These are phyloP conservation scores for Rhabdomys pumilio DNA, from an alignment of 2,797 vertebrate species.

Conservation along the genomic window DNA sequence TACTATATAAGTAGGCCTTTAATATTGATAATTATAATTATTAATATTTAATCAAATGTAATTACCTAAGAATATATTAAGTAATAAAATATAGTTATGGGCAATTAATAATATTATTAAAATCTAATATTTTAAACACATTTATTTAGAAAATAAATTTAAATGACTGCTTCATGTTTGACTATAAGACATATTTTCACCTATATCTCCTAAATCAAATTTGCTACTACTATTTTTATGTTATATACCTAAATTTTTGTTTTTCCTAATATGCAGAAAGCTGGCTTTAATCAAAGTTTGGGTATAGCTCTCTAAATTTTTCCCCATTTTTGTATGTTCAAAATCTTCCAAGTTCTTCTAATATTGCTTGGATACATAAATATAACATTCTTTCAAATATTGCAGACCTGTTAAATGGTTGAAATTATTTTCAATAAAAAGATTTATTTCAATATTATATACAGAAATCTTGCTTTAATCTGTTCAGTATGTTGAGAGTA, in stretches of 20 bases:
- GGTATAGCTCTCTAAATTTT: neutral
- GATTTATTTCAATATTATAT: conserved; percentile 49
- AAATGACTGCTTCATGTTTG: neutral
- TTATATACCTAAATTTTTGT: neutral
- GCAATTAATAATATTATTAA: neutral
- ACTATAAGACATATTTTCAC: neutral
- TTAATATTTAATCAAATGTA: neutral
- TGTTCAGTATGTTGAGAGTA: conserved; percentile 53
- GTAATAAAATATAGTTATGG: neutral
- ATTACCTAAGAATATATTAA: neutral
- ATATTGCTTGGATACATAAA: neutral
- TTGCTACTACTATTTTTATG: neutral
- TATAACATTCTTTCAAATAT: conserved; percentile 49
- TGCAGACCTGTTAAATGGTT: neutral
- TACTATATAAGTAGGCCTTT: neutral
- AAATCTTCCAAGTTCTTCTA: conserved; percentile 19
- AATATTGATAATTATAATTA: neutral
- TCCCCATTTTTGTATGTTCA: neutral
- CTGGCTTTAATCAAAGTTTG: neutral
- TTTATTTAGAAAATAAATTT: conserved; percentile 1
- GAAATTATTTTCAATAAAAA: conserved; percentile 66
- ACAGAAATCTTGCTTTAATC: conserved; percentile 39
- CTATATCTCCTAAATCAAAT: conserved; percentile 28
- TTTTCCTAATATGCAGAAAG: conserved; percentile 29
- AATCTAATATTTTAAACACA: conserved; percentile 38